Base-by-base conservation (phyloP, 2,113 vertebrate genomes). In the Salvelinus sp. region DNA sequence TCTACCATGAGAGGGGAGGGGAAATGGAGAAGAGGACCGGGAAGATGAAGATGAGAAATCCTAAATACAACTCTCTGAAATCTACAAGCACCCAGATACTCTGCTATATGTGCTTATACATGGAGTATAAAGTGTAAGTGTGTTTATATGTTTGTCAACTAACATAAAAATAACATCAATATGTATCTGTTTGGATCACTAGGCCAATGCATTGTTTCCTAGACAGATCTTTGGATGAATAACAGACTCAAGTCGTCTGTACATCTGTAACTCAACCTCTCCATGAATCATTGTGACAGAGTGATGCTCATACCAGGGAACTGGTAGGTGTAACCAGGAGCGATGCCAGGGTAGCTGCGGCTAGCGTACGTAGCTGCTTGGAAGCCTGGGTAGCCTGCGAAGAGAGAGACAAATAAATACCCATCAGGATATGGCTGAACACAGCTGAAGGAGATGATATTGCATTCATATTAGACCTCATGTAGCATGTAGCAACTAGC, bases 301-400 rank as follows among this genome's bases (percentile, higher is more conserved):
- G 25, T 12, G 28, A 7, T 9, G 27, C 22, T 79, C 94, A 88
- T 84, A 97, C 97, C 97, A 33, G 97, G 97, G 82, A 98, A 98
- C 87, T 98, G 97, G 87, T 98, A 98, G 89, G 96, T 96, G 82
- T 98, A 98, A 76, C 96, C 96, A 69, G 97, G 97, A 20, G 97
- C 94, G 4, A 98, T 94, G 81, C 96, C 96, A 79, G 97, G 95
- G 84, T 98, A 98, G 84, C 96, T 96, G 81, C 97, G 95, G 86
- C 97, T 98, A 38, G 96, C 96, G 0, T 97, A 98, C 82, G 97
- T 97, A 22, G 97, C 95, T 57, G 97, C 96, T 87, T 97, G 97
- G 91, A 98, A 98, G 76, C 96, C 95, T 6, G 97, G 97, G 83
- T 98, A 98, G 80, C 96, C 96, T 97, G 88, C 72, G 38, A 30